Conservation (phyloP, 1,140 invertebrate genomes). For the Papilio glaucus region DNA sequence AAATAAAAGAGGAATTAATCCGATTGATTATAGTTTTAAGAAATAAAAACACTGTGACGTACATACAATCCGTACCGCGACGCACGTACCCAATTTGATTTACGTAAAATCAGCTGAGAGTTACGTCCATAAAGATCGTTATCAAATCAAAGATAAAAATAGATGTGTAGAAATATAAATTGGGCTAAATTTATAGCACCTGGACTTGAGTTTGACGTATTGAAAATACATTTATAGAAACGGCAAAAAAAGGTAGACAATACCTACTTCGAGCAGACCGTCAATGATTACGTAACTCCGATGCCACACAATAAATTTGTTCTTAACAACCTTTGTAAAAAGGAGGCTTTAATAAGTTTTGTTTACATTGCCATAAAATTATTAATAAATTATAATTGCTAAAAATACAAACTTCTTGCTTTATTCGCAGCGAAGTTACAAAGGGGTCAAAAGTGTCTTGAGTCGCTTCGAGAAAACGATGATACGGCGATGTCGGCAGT, state of each 20-base stretch:
- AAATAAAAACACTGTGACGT: neutral
- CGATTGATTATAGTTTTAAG: neutral
- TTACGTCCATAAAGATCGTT: constrained; percentile 15
- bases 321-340: neutral
- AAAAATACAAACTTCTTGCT: too few relatives aligned
- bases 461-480: too few relatives aligned
- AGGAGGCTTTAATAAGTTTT: too few relatives aligned
- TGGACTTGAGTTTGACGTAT: constrained; percentile 21
- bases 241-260: neutral
- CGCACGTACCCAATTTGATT: neutral
- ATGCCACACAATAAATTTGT: neutral
- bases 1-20: neutral
- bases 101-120: neutral
- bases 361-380: too few relatives aligned
- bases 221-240: constrained; percentile 22
- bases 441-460: too few relatives aligned
- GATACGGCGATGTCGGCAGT: too few relatives aligned
- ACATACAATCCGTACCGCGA: neutral
- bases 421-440: too few relatives aligned
- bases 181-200: constrained; percentile 12
- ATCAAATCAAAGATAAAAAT: constrained; percentile 29
- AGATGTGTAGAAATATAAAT: constrained; percentile 6
- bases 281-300: neutral
- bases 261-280: neutral
- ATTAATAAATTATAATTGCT: too few relatives aligned